A percentile compares a stretch with the other conserved stretches of the same genome.
Conservation (phyloP, 1,140 invertebrate genomes). For the Eumeta japonica region DNA sequence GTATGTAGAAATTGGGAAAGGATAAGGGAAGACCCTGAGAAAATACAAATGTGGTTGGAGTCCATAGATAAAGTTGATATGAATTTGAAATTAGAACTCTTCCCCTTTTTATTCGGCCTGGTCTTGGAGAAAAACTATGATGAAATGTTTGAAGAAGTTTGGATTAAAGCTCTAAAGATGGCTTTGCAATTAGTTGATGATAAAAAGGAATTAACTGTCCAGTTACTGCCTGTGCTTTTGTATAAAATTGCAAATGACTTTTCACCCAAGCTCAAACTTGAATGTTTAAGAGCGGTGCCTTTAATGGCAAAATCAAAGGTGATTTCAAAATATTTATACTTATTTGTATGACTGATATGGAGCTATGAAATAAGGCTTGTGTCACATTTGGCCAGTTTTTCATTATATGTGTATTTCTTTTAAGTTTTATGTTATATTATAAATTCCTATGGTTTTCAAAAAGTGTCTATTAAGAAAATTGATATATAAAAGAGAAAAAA, state of each 20-base stretch:
- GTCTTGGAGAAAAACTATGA: conserved; percentile 20
- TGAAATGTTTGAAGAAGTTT: conserved; percentile 20
- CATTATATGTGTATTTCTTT: too few species aligned
- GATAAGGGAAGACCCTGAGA: conserved; percentile 27
- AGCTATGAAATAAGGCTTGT: too few species aligned
- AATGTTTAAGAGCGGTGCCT: conserved; percentile 36
- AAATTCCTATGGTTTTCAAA: too few species aligned
- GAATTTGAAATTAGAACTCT: conserved; percentile 24
- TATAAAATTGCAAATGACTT: conserved; percentile 33
- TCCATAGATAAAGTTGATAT: conserved; percentile 17
- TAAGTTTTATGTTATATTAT: background rate
- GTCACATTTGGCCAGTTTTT: too few species aligned
- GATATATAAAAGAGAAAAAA: too few species aligned
- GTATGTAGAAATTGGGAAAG: conserved; percentile 32
- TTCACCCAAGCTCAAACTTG: conserved; percentile 27
- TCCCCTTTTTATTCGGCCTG: conserved; percentile 34
- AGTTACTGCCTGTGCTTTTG: conserved; percentile 33
- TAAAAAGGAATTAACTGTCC: conserved; percentile 35
- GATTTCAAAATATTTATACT: conserved; percentile 6
- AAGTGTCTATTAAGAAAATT: too few species aligned
- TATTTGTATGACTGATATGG: too few species aligned
- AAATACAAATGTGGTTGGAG: conserved; percentile 32
- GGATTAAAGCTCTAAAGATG: conserved; percentile 21
- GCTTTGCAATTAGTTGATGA: conserved; percentile 21
- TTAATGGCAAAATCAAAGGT: conserved; percentile 43